Base-by-base conservation (phyloP, 2,888 invertebrate genomes). In the Acleris sparsana region DNA sequence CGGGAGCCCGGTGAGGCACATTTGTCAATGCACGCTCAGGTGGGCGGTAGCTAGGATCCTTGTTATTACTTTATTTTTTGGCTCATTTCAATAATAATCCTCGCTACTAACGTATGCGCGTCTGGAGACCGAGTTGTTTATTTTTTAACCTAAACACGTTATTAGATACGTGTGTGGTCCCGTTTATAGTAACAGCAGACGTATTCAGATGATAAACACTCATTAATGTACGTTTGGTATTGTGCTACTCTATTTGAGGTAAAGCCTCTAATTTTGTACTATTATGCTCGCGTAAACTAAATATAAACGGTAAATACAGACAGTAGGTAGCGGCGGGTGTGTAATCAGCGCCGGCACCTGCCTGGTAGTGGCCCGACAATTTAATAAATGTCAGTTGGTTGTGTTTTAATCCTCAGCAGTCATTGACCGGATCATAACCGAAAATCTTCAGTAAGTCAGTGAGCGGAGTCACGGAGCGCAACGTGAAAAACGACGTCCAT, bases 401-500 rank as follows among this genome's bases (percentile, higher is more conserved):
- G 75, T 82, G 80, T 77, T 83, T 83, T 87, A 89, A 89, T 87
- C 83, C 84, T 75, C 74, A 73, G 77, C 89, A 90, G 90, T 89
- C 91, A 86, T 80, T 91, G 91, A 89, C 91, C 92, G 88, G 92
- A 90, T 92, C 92, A 90, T 89, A 88, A 87, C 88, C 90, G 75
- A 90, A 90, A 90, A 90, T 89, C 89, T 89, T 86, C 88, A 87
- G 91, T 91, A 84, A 90, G 88, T 86, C 86, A 84, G 85, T 77
- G 77, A 79, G 83, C 80, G 78, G 75, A 80, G 85, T 82, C 85
- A 77, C 83, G 79, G 83, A 79, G 79, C 82, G 78, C 80, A 73
- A 84, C 83, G 87, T 92, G 92, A 92, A 92, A 91, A 92, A 91
- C 88, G 92, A 90, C 87, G 81, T 87, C 91, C 92, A 92, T 92